Conservation (phyloP, 2,888 invertebrate species). For the Carterocephalus palaemon region DNA sequence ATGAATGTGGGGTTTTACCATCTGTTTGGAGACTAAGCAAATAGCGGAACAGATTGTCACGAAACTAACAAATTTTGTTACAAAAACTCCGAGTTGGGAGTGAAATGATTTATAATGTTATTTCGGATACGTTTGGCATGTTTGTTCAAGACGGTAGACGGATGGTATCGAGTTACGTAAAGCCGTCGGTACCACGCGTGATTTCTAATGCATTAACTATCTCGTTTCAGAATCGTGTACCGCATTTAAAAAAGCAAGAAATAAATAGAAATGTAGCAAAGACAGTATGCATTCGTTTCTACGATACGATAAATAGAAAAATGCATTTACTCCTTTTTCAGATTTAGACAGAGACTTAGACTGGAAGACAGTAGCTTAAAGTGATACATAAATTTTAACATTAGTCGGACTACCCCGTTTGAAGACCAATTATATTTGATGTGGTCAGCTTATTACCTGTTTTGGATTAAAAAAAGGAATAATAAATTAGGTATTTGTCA, state of each 20-base stretch:
- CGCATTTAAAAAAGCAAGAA: conserved; percentile 11
- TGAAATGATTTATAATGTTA: conserved; percentile 75
- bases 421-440: conserved; percentile 30
- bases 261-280: no score
- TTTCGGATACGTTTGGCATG: conserved; percentile 72
- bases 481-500: conserved; percentile 37
- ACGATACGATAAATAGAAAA: no score
- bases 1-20: conserved; percentile 61
- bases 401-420: conserved; percentile 9
- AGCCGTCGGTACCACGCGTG: conserved; percentile 33
- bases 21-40: conserved; percentile 74
- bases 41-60: conserved; percentile 78
- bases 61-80: conserved; percentile 70
- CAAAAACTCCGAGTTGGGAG: conserved; percentile 54
- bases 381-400: conserved; percentile 18
- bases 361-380: no score
- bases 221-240: conserved; percentile 24
- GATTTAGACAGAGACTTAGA: no score
- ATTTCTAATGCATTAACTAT: conserved; percentile 41
- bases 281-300: no score
- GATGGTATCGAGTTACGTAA: conserved; percentile 51
- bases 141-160: conserved; percentile 58
- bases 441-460: conserved; percentile 41
- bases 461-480: conserved; percentile 41
- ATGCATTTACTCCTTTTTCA: no score